Evolutionary conservation across 2,113 vertebrate species (phyloP).

Genomic region (Telmatochromis bifrenatus): DNA sequence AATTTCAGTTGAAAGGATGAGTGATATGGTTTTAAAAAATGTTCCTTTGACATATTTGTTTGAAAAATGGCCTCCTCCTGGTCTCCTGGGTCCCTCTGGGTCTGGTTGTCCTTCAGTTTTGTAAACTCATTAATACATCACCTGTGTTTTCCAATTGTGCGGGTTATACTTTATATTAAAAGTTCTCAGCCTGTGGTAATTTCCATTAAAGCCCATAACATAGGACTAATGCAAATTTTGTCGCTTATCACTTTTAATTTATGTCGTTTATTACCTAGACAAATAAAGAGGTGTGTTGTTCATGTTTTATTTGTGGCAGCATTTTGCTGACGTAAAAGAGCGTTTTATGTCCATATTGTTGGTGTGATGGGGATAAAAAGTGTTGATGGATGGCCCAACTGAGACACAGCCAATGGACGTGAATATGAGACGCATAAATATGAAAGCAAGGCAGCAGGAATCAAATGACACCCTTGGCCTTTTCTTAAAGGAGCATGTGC

Average conservation of each 20-base stretch:
- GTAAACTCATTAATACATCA: slow-evolving; percentile 50
- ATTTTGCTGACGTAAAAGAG: slow-evolving; percentile 88
- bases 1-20: slow-evolving; percentile 17
- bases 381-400: slow-evolving; percentile 91
- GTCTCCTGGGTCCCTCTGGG: neutral
- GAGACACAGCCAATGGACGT: slow-evolving; percentile 91
- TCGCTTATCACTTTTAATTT: slow-evolving; percentile 91
- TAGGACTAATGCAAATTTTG: slow-evolving; percentile 86
- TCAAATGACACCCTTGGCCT: slow-evolving; percentile 93
- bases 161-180: slow-evolving; percentile 17
- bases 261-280: slow-evolving; percentile 89
- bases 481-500: slow-evolving; percentile 88
- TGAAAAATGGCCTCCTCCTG: slow-evolving; percentile 26
- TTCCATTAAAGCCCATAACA: slow-evolving; percentile 38
- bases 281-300: slow-evolving; percentile 91
- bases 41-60: slow-evolving; percentile 8
- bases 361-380: slow-evolving; percentile 88
- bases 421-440: slow-evolving; percentile 99
- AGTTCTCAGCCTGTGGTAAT: slow-evolving; percentile 30
- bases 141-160: slow-evolving; percentile 35
- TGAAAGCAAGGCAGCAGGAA: slow-evolving; percentile 80
- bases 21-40: slow-evolving; percentile 20
- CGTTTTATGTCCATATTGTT: slow-evolving; percentile 92
- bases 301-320: slow-evolving; percentile 89
- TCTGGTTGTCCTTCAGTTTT: slow-evolving; percentile 49